A percentile compares a stretch with the other conserved stretches of the same genome.
These are phyloP conservation scores for Cichlasoma orientale DNA, from an alignment of 2,797 vertebrate species.

Conservation along the genomic window DNA sequence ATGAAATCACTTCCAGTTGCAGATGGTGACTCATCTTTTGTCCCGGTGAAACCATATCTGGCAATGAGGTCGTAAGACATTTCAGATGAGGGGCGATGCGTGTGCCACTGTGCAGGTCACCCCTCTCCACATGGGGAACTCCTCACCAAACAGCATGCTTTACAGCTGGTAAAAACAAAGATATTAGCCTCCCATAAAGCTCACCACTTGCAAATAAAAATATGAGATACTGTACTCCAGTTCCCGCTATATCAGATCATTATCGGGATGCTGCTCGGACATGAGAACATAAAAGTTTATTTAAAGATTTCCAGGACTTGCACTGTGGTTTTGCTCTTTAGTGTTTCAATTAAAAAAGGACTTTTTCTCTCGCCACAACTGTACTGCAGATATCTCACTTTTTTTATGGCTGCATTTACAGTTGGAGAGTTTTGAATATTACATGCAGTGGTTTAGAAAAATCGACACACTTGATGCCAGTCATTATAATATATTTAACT, in stretches of 20 bases:
- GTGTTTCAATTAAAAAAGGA: neutral
- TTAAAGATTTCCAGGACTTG: neutral
- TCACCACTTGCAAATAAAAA: slow-evolving; percentile 35
- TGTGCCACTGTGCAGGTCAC: slow-evolving; percentile 36
- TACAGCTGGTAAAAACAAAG: slow-evolving; percentile 51
- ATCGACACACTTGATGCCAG: slow-evolving; percentile 5
- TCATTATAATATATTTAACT: slow-evolving; percentile 25
- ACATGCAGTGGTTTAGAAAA: neutral
- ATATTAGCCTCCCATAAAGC: slow-evolving; percentile 36
- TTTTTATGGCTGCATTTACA: neutral
- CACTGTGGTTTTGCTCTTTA: neutral
- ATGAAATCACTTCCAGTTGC: slow-evolving; percentile 60
- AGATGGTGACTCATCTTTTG: slow-evolving; percentile 69
- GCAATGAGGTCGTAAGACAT: slow-evolving; percentile 52
- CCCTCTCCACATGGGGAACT: slow-evolving; percentile 55
- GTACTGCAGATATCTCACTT: neutral
- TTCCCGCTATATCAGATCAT: slow-evolving; percentile 23
- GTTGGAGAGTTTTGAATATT: neutral
- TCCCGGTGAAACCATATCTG: slow-evolving; percentile 61
- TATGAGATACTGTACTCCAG: slow-evolving; percentile 25
- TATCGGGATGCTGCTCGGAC: slow-evolving; percentile 13
- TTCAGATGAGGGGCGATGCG: slow-evolving; percentile 37
- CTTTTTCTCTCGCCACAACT: neutral
- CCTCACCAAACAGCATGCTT: slow-evolving; percentile 49
- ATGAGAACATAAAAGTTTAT: slow-evolving; percentile 7